phyloP scores from a whole-genome alignment of 2,113 vertebrate species.

The Hippocampus barbouri region DNA sequence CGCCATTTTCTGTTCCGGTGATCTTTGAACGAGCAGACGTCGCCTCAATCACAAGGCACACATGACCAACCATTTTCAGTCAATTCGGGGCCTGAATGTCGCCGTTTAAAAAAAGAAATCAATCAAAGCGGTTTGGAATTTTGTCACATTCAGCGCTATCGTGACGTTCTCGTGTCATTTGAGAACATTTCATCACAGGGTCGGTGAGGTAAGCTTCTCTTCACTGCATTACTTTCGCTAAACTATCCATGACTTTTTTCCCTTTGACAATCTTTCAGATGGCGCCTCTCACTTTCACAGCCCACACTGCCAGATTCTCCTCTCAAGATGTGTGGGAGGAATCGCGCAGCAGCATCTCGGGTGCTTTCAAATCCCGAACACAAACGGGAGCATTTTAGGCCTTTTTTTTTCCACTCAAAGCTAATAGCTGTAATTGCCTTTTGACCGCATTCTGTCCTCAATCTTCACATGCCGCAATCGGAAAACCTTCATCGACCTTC shows the following conservation, averaged over 20 bases:
- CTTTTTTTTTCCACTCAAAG: slow-evolving; percentile 12
- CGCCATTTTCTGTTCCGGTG: too few species aligned
- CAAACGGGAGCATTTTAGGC: slow-evolving; percentile 35
- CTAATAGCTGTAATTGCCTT: slow-evolving; percentile 29
- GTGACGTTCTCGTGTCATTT: neutral
- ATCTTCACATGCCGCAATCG: neutral
- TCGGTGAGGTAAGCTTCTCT: neutral
- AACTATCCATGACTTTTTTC: neutral
- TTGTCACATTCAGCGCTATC: neutral
- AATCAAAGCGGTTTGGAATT: neutral
- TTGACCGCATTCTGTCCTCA: neutral
- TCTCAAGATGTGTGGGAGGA: slow-evolving; percentile 17
- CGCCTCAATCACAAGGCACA: too few species aligned
- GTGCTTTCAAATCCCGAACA: slow-evolving; percentile 41
- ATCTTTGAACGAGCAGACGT: too few species aligned
- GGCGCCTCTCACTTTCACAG: slow-evolving; percentile 11
- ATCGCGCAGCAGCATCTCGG: slow-evolving; percentile 23
- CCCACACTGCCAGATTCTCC: slow-evolving; percentile 5
- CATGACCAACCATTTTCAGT: too few species aligned
- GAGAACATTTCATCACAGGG: neutral
- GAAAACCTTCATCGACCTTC: neutral
- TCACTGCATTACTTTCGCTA: neutral
- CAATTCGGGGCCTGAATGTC: neutral
- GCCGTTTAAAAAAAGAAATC: neutral
- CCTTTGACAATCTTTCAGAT: slow-evolving; percentile 10